Evolutionary conservation across 2,113 vertebrate genomes (phyloP).

Genomic region (Chinchilla lanigera): DNA sequence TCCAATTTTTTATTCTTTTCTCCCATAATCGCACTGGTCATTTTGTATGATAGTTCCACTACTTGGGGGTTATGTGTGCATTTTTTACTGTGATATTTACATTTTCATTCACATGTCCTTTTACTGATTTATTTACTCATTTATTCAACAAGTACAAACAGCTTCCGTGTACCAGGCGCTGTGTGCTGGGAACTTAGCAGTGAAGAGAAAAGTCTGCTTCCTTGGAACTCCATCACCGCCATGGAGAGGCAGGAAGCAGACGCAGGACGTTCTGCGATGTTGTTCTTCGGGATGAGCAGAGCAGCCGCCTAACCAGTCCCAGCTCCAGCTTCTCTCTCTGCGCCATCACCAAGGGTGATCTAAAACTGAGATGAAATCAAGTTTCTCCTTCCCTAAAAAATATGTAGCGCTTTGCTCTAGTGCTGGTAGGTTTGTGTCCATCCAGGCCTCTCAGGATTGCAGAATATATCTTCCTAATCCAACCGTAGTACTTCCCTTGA

Average conservation of each 20-base stretch:
- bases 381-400: not conserved
- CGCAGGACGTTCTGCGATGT: not conserved
- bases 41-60: not conserved
- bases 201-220: not conserved
- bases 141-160: not conserved
- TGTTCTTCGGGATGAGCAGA: not conserved
- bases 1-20: not conserved
- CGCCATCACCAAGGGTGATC: not conserved
- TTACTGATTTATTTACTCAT: not conserved
- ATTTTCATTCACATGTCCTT: not conserved
- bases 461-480: not conserved
- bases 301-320: not conserved
- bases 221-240: not conserved
- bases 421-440: not conserved
- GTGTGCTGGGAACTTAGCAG: not conserved
- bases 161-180: not conserved
- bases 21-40: not conserved
- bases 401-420: not conserved
- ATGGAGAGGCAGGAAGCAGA: not conserved
- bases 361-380: not conserved
- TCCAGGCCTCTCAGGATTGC: not conserved
- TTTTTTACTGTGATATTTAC: not conserved
- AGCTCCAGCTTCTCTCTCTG: not conserved
- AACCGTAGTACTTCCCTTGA: not conserved
- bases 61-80: not conserved